phyloP scores from a whole-genome alignment of 2,797 vertebrate species.

The Gobionotothen gibberifrons region DNA sequence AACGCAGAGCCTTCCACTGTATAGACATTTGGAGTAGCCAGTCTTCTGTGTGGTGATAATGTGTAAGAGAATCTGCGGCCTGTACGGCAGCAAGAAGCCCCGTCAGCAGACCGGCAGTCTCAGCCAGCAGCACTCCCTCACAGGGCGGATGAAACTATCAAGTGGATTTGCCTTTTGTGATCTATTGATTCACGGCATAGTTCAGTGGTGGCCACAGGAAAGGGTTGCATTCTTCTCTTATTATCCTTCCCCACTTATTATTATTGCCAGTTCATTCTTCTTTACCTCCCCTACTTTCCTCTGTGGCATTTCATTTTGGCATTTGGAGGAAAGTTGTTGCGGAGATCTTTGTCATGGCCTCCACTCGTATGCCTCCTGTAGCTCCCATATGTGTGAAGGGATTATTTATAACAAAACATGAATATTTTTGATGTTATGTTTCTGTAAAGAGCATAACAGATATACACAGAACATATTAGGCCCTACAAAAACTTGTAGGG shows the following conservation, averaged over 20 bases:
- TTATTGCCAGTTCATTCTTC: conserved; percentile 15
- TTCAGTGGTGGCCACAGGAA: conserved; percentile 56
- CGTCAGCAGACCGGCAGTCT: conserved; percentile 67
- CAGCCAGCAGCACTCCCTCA: conserved; percentile 50
- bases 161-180: conserved; percentile 71
- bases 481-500: neutral
- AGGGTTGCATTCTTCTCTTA: conserved; percentile 50
- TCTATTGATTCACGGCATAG: conserved; percentile 70
- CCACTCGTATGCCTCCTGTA: neutral
- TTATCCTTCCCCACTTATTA: conserved; percentile 38
- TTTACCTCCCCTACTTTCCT: conserved; percentile 12
- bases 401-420: neutral
- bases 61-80: conserved; percentile 72
- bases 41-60: conserved; percentile 63
- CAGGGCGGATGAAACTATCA: conserved; percentile 57
- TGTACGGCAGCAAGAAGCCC: conserved; percentile 61
- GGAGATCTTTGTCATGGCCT: conserved; percentile 17
- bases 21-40: conserved; percentile 48
- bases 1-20: conserved; percentile 46
- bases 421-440: neutral
- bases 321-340: conserved; percentile 6
- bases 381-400: neutral
- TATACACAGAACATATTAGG: neutral
- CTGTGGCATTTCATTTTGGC: neutral
- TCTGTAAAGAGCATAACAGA: neutral